Evolutionary conservation across 1,140 invertebrate species (phyloP).

Genomic region (Drusus annulatus): DNA sequence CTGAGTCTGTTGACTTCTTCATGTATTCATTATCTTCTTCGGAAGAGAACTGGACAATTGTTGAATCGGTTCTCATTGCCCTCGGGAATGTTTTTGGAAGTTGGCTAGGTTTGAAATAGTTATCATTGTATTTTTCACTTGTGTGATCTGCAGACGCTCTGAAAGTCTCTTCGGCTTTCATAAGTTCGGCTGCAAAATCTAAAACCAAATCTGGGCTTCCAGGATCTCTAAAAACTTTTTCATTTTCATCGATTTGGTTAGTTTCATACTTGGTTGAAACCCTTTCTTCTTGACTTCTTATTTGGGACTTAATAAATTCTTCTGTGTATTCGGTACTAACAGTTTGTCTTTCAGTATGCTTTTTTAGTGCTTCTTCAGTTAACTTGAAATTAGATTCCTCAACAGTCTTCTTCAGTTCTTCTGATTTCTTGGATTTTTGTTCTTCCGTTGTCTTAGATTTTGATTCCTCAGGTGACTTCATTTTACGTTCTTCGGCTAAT

Average conservation of each 20-base stretch:
- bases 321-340: slow-evolving; percentile 70
- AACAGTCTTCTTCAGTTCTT: neutral
- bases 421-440: slow-evolving; percentile 54
- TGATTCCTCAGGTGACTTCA: neutral
- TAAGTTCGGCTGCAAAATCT: slow-evolving; percentile 56
- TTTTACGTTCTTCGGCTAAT: slow-evolving; percentile 60
- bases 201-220: slow-evolving; percentile 53
- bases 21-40: slow-evolving; percentile 71
- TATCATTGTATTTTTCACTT: slow-evolving; percentile 70
- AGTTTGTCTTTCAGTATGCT: slow-evolving; percentile 69
- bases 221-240: slow-evolving; percentile 40
- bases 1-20: slow-evolving; percentile 72
- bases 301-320: slow-evolving; percentile 70
- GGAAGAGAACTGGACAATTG: slow-evolving; percentile 70
- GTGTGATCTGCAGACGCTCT: slow-evolving; percentile 67
- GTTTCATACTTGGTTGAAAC: slow-evolving; percentile 36
- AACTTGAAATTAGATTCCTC: slow-evolving; percentile 64
- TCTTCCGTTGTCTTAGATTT: slow-evolving; percentile 65
- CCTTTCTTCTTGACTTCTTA: slow-evolving; percentile 44
- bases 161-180: slow-evolving; percentile 67
- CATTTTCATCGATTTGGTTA: slow-evolving; percentile 30
- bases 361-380: slow-evolving; percentile 71
- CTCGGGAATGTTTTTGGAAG: slow-evolving; percentile 64
- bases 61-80: slow-evolving; percentile 69
- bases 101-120: slow-evolving; percentile 65